Evolutionary conservation across 2,113 vertebrate genomes (phyloP).

Genomic region (Hydrochoerus hydrochaeris): DNA sequence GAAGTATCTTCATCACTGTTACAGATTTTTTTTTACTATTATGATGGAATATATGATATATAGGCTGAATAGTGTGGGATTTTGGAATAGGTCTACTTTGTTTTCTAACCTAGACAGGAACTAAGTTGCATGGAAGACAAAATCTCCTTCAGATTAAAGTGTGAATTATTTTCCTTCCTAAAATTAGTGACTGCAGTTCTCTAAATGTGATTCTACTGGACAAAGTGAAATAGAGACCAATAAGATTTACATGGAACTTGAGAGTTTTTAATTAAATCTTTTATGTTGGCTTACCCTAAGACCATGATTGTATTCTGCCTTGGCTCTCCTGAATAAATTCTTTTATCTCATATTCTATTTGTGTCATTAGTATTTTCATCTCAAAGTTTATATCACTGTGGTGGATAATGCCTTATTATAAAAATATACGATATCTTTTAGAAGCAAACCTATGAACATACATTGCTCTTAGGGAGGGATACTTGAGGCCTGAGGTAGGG

Average conservation of each 20-base stretch:
- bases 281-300: background rate
- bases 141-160: constrained; percentile 37
- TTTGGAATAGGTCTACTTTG: background rate
- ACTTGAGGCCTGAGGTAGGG: background rate
- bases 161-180: background rate
- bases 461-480: background rate
- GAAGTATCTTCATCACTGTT: background rate
- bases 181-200: background rate
- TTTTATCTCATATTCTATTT: background rate
- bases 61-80: background rate
- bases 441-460: background rate
- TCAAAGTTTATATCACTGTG: background rate
- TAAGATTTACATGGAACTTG: background rate
- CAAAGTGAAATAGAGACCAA: background rate
- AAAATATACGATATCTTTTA: constrained; percentile 6
- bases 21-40: background rate
- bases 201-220: constrained; percentile 8
- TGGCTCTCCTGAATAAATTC: background rate
- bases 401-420: background rate
- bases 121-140: background rate
- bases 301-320: background rate
- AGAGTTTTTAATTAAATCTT: background rate
- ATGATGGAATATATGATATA: background rate
- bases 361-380: background rate
- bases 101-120: background rate